A percentile compares a stretch with the other conserved stretches of the same genome.
Evolutionary conservation across 1,140 invertebrate genomes (phyloP).

Genomic region (Drosophila parabipectinata): DNA sequence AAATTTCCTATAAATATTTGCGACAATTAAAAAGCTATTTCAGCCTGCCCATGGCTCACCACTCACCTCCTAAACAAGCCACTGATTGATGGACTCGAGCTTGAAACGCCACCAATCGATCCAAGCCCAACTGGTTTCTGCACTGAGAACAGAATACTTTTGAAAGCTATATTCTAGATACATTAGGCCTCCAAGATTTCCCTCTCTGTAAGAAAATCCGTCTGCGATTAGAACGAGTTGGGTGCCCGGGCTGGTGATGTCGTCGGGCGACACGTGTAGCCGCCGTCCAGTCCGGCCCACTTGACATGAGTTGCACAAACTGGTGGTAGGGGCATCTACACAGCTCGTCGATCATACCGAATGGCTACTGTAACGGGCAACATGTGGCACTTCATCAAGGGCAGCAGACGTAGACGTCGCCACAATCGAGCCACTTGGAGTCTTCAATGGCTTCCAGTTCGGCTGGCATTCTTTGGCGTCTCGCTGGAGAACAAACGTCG

Average conservation of each 20-base stretch:
- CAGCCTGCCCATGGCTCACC: constrained; percentile 31
- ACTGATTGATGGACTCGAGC: constrained; percentile 55
- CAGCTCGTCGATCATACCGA: constrained; percentile 29
- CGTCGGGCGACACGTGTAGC: constrained; percentile 56
- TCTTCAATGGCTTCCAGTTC: constrained; percentile 32
- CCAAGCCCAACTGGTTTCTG: constrained; percentile 49
- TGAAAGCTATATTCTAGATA: no score
- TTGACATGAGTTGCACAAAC: constrained; percentile 44
- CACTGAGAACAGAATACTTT: constrained; percentile 21
- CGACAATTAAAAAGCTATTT: constrained; percentile 56
- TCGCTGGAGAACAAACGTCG: constrained; percentile 43
- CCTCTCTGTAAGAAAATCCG: constrained; percentile 20
- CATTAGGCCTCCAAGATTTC: neutral
- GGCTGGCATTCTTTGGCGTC: constrained; percentile 35
- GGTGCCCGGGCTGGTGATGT: constrained; percentile 29
- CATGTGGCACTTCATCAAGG: constrained; percentile 47
- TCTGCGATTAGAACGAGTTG: constrained; percentile 51
- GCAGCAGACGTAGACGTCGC: constrained; percentile 40
- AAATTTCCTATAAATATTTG: constrained; percentile 55
- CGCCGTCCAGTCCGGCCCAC: constrained; percentile 44
- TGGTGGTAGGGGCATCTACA: neutral
- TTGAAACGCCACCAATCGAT: constrained; percentile 51
- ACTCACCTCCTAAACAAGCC: constrained; percentile 47
- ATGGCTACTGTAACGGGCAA: constrained; percentile 35
- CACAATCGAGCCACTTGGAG: constrained; percentile 14